These are phyloP conservation scores for Ceratosolen fusciceps DNA, from an alignment of 1,140 invertebrate species.

Conservation along the genomic window DNA sequence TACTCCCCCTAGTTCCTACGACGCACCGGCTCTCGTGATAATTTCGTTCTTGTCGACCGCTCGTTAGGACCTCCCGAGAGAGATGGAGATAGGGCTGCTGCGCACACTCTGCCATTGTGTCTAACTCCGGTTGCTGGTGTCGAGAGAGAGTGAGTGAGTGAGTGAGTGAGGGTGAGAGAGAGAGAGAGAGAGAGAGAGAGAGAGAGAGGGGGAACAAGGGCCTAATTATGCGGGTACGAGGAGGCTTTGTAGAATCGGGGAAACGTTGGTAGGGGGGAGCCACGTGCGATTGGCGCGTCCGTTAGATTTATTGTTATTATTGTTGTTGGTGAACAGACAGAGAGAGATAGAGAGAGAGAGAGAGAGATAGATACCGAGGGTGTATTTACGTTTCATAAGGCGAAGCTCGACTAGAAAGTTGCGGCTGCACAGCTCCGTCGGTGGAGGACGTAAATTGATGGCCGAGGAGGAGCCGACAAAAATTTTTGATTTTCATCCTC, in stretches of 20 bases:
- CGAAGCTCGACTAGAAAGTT: background rate
- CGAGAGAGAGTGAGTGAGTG: too few relatives aligned
- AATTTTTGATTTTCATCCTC: background rate
- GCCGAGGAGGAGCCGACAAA: background rate
- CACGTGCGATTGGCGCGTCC: background rate
- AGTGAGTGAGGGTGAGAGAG: too few relatives aligned
- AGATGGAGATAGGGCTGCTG: background rate
- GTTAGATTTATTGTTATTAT: slow-evolving; percentile 23
- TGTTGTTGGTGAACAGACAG: background rate
- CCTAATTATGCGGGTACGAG: too few relatives aligned
- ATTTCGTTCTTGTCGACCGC: slow-evolving; percentile 25
- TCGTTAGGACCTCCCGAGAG: slow-evolving; percentile 10
- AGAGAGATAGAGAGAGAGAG: too few relatives aligned
- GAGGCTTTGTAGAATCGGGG: too few relatives aligned
- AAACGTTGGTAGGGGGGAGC: background rate
- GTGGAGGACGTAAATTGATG: background rate
- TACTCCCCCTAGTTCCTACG: background rate
- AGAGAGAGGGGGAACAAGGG: too few relatives aligned
- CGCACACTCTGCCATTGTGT: background rate
- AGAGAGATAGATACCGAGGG: too few relatives aligned
- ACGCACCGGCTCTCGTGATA: slow-evolving; percentile 10
- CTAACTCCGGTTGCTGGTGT: background rate
- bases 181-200: too few relatives aligned
- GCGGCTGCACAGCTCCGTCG: background rate
- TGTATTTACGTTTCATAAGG: background rate